Evolutionary conservation across 2,113 vertebrate genomes (phyloP), one percentile per base, ranked within the genome.

Genomic region (Aviceda subcristata): DNA sequence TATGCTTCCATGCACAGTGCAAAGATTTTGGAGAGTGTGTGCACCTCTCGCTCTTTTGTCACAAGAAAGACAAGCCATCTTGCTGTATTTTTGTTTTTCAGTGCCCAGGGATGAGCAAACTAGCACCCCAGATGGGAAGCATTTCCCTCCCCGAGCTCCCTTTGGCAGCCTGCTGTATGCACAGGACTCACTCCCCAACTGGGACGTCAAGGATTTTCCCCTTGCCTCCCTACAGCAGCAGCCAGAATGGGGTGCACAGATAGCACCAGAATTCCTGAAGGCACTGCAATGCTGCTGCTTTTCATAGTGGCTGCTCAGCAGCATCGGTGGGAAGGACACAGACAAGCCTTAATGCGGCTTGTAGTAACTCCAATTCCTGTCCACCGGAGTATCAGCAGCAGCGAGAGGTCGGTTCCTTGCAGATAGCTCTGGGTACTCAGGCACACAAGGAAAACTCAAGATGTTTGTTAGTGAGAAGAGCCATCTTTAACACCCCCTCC

Each of bases 381-480:
- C 64, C 0, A 0, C 1, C 36, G 55, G 51, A 38, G 34, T 32
- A 32, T 6, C 2, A 4, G 68, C 92, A 76, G 68, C 32, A 56
- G 29, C 3, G 48, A 51, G 74, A 39, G 21, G 45, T 3, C 72
- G 38, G 38, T 29, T 88, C 46, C 50, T n/a, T 30, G 21, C 38
- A 59, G 14, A 1, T 71, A 14, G 13, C 36, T 66, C 56, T 80
- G 39, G 30, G 39, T 60, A 56, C 60, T 62, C 36, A 7, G 2
- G 15, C 17, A 22, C n/a, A 48, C 50, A 57, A 57, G 13, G 36
- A 71, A 41, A 41, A 69, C 38, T 69, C 55, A 12, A 7, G 29
- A 36, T 32, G 34, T 62, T 32, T 32, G 34, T 62, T 32, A 11
- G 56, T 55, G 23, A 68, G 24, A 62, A 90, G 55, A 86, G 46